phyloP scores from a whole-genome alignment of 2,888 invertebrate species.

The Protodeltote pygarga region DNA sequence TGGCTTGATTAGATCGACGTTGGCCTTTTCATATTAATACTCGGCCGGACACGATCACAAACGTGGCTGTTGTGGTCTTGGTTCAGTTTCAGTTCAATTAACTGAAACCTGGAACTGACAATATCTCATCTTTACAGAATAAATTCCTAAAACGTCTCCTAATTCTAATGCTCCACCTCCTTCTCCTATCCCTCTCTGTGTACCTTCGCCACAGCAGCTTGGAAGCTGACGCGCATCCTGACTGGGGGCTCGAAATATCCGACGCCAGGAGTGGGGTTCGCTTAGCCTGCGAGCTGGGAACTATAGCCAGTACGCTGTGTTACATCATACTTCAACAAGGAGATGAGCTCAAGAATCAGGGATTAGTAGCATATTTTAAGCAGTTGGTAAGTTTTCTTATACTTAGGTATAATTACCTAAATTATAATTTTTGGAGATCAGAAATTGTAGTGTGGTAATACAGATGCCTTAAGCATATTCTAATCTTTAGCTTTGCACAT shows the following conservation, averaged over 20 bases:
- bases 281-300: slow-evolving; percentile 93
- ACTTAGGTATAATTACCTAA: too few relatives aligned
- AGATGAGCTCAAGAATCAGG: slow-evolving; percentile 98
- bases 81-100: too few relatives aligned
- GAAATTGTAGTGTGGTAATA: too few relatives aligned
- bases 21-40: too few relatives aligned
- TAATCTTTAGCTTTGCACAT: not conserved
- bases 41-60: too few relatives aligned
- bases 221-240: slow-evolving; percentile 71
- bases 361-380: slow-evolving; percentile 94
- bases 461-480: too few relatives aligned
- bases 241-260: slow-evolving; percentile 73
- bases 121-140: slow-evolving; percentile 86
- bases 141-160: slow-evolving; percentile 97
- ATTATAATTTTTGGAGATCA: too few relatives aligned
- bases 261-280: slow-evolving; percentile 84
- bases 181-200: slow-evolving; percentile 95
- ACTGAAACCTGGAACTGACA: too few relatives aligned
- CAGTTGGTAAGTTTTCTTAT: slow-evolving; percentile 91
- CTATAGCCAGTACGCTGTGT: slow-evolving; percentile 94
- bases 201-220: slow-evolving; percentile 92
- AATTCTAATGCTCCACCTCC: slow-evolving; percentile 94
- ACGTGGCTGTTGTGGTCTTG: too few relatives aligned
- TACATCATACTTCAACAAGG: slow-evolving; percentile 97
- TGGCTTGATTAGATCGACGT: too few relatives aligned